Percentiles rank a stretch among this genome's conserved stretches.
Conservation (phyloP, 1,140 invertebrate species). For the Amyelois transitella region DNA sequence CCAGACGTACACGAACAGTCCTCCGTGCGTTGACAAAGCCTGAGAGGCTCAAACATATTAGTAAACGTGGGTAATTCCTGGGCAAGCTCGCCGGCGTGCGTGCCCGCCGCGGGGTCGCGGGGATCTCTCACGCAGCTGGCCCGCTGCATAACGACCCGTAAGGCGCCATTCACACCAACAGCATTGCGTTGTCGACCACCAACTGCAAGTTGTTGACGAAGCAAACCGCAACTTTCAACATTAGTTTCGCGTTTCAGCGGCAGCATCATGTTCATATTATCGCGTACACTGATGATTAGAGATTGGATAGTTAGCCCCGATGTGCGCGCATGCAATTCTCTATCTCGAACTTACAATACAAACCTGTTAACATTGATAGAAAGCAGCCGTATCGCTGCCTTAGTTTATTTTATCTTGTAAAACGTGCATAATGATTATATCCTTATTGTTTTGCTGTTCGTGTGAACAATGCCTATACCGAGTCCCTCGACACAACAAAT, state of each 20-base stretch:
- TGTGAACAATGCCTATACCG: no score
- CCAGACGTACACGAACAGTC: not conserved
- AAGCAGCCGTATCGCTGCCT: no score
- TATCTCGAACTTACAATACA: no score
- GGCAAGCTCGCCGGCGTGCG: slow-evolving; percentile 49
- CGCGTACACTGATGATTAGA: not conserved
- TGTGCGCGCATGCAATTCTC: no score
- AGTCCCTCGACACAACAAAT: not conserved
- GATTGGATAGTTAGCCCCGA: not conserved
- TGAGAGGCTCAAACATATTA: slow-evolving; percentile 57
- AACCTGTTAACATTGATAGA: no score
- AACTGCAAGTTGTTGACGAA: not conserved
- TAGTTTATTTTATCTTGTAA: no score
- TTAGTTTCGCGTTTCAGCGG: not conserved
- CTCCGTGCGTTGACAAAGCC: slow-evolving; percentile 26
- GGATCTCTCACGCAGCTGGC: slow-evolving; percentile 44
- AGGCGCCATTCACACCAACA: not conserved
- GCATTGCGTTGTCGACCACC: not conserved
- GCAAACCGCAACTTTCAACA: not conserved
- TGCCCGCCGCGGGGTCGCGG: slow-evolving; percentile 38
- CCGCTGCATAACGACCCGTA: not conserved
- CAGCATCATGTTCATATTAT: not conserved
- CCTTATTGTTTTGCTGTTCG: no score
- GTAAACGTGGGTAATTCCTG: slow-evolving; percentile 54
- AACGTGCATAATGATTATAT: no score